Evolutionary conservation across 2,888 invertebrate genomes (phyloP), one percentile per base, ranked within the genome.

Genomic region (Brachycybe producta): DNA sequence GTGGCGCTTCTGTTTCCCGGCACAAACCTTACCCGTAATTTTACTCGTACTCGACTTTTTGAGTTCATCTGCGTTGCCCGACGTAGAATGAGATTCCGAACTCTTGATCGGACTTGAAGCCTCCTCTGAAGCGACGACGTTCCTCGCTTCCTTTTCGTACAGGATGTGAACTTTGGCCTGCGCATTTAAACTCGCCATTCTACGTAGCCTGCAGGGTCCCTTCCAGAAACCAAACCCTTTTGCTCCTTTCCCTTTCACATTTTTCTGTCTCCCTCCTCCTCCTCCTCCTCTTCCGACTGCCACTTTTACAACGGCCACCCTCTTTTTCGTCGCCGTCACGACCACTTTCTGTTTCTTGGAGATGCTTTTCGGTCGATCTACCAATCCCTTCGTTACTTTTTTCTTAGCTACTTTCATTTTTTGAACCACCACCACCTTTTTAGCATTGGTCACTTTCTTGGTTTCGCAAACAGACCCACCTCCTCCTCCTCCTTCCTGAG

Each of bases 171-270:
- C 88, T 71, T 88, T 88, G 24, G 87, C 87, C 58, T 84, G 67
- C 1, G 90, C 90, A 64, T 90, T 90, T 27, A 90, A 67, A 2
- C 88, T 87, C 32, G 90, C 90, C 68, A 87, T 85, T 56, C 90
- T 75, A 11, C 49, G 36, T 30, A 54, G 17, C 2, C 50, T 41
- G n/a, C n/a, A n/a, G 7, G 52, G 38, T 4, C 48, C 50, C 15
- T 36, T 34, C 53, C 53, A 53, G 23, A 48, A 53, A 17, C 53
- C 50, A 27, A 50, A 38, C 43, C n/a, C n/a, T n/a, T n/a, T n/a
- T n/a, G n/a, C n/a, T n/a, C n/a, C n/a, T n/a, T n/a, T n/a, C 32
- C 32, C 11, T 11, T n/a, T 32, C 11, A 11, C 41, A 19, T 21
- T 17, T 17, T 23, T 4, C 5, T 23, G n/a, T n/a, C 13, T 23